A percentile compares a stretch with the other conserved stretches of the same genome.
Evolutionary conservation across 2,888 invertebrate genomes (phyloP).

Genomic region (Heteromurus nitidus): DNA sequence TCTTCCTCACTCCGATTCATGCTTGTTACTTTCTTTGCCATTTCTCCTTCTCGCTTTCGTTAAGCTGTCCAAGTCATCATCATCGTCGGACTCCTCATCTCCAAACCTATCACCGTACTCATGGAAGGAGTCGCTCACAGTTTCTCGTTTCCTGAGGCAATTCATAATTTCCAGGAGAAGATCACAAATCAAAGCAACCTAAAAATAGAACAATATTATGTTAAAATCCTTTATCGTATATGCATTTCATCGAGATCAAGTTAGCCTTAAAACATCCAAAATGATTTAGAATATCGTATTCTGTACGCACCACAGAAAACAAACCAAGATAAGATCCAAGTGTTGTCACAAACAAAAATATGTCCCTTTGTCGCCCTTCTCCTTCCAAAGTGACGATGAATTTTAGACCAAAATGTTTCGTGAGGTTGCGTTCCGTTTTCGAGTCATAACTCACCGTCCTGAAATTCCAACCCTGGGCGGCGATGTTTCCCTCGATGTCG

Average conservation of each 20-base stretch:
- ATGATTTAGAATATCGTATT: neutral
- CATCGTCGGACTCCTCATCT: no score
- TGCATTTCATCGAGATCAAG: no score
- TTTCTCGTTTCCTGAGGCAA: no score
- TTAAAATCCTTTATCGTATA: no score
- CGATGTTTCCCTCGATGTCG: constrained; percentile 27
- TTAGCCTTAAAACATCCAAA: neutral
- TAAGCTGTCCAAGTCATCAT: no score
- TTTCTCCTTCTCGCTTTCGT: no score
- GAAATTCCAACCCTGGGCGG: constrained; percentile 27
- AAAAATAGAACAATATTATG: neutral
- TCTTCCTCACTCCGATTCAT: no score
- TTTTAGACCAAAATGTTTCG: constrained; percentile 76
- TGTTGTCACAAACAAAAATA: constrained; percentile 77
- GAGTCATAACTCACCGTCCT: neutral
- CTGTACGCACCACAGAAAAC: constrained; percentile 75
- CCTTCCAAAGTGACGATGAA: constrained; percentile 77
- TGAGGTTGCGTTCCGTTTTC: constrained; percentile 74
- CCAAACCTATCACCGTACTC: no score
- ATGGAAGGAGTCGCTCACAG: no score
- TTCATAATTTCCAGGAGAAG: constrained; percentile 47
- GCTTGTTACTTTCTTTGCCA: no score
- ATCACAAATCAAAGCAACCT: constrained; percentile 47
- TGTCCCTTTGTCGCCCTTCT: constrained; percentile 77
- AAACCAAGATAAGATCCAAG: constrained; percentile 78